phyloP scores from a whole-genome alignment of 2,113 vertebrate genomes.

The Mixornis gularis region DNA sequence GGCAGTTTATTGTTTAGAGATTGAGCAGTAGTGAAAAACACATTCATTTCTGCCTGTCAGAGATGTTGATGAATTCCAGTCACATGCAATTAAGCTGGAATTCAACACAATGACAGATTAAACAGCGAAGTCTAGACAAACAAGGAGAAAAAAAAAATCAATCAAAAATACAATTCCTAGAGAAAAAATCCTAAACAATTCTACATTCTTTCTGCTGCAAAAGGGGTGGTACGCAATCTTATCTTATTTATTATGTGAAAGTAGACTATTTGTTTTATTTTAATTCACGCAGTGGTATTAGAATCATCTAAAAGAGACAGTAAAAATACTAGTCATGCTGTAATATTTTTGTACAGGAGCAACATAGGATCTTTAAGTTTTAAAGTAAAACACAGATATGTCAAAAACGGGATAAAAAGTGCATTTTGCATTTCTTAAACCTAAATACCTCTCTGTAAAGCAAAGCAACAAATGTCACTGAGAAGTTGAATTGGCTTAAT shows the following conservation, averaged over 20 bases:
- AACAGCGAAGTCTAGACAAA: slow-evolving; percentile 55
- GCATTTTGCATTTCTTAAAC: background rate
- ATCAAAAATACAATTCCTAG: slow-evolving; percentile 8
- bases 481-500: background rate
- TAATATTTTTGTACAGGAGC: background rate
- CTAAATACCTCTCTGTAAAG: background rate
- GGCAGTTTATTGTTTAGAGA: slow-evolving; percentile 37
- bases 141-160: background rate
- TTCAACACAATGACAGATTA: slow-evolving; percentile 51
- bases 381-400: background rate
- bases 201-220: background rate
- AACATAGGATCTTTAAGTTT: background rate
- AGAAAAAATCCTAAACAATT: background rate
- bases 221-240: background rate
- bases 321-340: background rate
- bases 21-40: slow-evolving; percentile 26
- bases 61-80: slow-evolving; percentile 37
- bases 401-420: background rate
- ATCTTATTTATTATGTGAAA: background rate
- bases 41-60: slow-evolving; percentile 40
- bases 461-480: background rate
- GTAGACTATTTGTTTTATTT: background rate
- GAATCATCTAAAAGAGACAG: background rate
- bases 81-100: slow-evolving; percentile 54
- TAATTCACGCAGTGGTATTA: background rate